Conservation (phyloP, 1,140 invertebrate genomes). For the Charaxes varanes region DNA sequence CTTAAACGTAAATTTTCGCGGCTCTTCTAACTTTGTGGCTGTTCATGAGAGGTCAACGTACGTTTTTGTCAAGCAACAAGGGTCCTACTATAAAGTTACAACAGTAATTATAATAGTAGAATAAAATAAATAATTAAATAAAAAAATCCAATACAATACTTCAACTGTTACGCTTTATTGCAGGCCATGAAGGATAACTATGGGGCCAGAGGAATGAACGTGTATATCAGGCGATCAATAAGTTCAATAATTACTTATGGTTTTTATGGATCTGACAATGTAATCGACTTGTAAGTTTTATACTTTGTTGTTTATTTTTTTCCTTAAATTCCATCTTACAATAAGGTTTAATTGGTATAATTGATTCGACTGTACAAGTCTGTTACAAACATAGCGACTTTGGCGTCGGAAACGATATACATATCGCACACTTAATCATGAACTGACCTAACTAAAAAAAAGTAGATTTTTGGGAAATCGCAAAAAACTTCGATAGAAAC, state of each 20-base stretch:
- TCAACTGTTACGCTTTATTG: conserved; percentile 2
- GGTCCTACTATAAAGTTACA: not conserved
- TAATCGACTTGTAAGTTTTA: conserved; percentile 38
- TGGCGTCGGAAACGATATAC: too few relatives aligned
- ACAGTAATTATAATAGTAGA: not conserved
- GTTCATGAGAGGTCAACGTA: too few relatives aligned
- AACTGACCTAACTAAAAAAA: too few relatives aligned
- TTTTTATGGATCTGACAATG: conserved; percentile 35
- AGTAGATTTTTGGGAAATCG: too few relatives aligned
- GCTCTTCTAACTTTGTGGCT: too few relatives aligned
- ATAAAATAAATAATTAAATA: not conserved
- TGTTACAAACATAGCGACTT: too few relatives aligned
- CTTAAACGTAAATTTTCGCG: too few relatives aligned
- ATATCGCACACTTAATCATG: too few relatives aligned
- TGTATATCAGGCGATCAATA: conserved; percentile 29
- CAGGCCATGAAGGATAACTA: conserved; percentile 40
- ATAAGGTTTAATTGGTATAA: too few relatives aligned
- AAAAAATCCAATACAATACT: not conserved
- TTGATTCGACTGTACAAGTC: too few relatives aligned
- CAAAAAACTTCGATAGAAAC: too few relatives aligned
- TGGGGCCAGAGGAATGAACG: conserved; percentile 37
- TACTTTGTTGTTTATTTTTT: not conserved
- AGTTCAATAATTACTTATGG: conserved; percentile 28
- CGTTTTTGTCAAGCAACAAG: not conserved
- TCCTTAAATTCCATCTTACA: too few relatives aligned